Evolutionary conservation across 2,797 vertebrate species (phyloP), one percentile per base, ranked within the genome.

Genomic region (Spinus pinus): DNA sequence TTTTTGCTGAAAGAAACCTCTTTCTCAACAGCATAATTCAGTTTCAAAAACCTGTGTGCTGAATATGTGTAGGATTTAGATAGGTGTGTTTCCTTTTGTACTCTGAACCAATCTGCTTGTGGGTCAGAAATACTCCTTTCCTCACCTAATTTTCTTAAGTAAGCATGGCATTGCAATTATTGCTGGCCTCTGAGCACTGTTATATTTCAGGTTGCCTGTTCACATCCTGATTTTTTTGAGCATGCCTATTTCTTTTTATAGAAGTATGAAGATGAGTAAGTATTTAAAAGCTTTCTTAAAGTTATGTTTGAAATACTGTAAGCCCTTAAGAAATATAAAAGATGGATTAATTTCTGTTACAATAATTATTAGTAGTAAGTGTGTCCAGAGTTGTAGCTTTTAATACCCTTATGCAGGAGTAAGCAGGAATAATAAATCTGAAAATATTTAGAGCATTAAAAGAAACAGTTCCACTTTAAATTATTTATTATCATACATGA

Each of bases 401-500:
- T 84, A 75, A 78, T 23, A 56, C 18, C 56, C 39, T 44, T 64
- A 7, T 9, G 21, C 19, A 74, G 33, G 50, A 86, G 25, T 77
- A 86, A 90, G 51, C 71, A 77, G 31, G 75, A 93, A 81, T 81
- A 92, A 81, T 81, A 95, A 74, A 86, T 83, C 81, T 93, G 65
- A 65, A 90, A 93, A 78, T 88, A 78, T 78, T 62, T 64, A 80
- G 39, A 70, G 69, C 92, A 88, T 82, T 90, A 66, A 80, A 82
- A 72, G 69, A 62, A 85, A 58, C 21, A 19, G n/a, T 79, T 81
- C 39, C 20, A 27, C 61, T 83, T 75, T 80, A 69, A 93, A 94
- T 74, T 91, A 90, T 93, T 93, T 88, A 95, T 81, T 78, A 35
- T 1, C 2, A 33, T 74, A 35, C 20, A 4, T 37, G 49, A 95